phyloP scores from a whole-genome alignment of 1,140 invertebrate genomes.

The Whitmania pigra region DNA sequence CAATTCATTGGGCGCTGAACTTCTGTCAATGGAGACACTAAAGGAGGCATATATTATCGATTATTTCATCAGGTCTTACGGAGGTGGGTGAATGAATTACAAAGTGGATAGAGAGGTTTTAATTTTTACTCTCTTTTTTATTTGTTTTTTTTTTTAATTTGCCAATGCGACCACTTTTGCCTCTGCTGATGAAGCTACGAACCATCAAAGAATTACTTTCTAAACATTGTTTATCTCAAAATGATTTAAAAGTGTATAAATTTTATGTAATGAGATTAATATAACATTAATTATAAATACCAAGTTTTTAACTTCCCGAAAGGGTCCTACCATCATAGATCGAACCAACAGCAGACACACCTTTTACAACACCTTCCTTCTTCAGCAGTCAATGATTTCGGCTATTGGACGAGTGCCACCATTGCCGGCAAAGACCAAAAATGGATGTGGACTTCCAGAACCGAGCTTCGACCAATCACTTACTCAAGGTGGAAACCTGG shows the following conservation, averaged over 20 bases:
- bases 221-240: too few species aligned
- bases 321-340: too few species aligned
- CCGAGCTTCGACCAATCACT: conserved; percentile 26
- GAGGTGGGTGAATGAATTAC: conserved; percentile 26
- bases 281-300: too few species aligned
- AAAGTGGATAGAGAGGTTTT: neutral
- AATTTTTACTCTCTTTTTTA: neutral
- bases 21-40: conserved; percentile 29
- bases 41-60: conserved; percentile 32
- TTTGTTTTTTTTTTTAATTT: neutral
- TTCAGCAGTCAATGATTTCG: neutral
- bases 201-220: too few species aligned
- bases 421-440: conserved; percentile 28
- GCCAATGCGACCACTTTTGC: too few species aligned
- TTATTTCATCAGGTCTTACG: conserved; percentile 31
- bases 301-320: too few species aligned
- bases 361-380: too few species aligned
- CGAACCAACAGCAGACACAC: too few species aligned
- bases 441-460: conserved; percentile 32
- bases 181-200: too few species aligned
- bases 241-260: too few species aligned
- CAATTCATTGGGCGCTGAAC: conserved; percentile 29
- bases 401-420: conserved; percentile 34
- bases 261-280: too few species aligned
- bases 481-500: conserved; percentile 31